These are phyloP conservation scores for Unio delphinus DNA, from an alignment of 2,888 invertebrate genomes.

Conservation along the genomic window DNA sequence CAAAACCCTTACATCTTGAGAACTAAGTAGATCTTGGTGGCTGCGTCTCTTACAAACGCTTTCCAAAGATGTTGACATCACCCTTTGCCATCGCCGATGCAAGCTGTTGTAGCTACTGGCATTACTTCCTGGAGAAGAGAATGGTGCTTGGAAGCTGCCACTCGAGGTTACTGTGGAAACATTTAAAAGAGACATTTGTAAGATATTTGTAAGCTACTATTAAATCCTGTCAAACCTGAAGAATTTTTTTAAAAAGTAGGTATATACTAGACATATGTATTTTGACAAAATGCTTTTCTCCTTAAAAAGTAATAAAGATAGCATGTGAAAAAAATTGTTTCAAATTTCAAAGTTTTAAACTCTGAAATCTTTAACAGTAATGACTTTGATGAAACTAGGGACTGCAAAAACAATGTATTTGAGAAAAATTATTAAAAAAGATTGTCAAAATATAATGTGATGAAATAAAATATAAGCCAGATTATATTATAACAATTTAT, in stretches of 20 bases:
- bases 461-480: too few relatives aligned
- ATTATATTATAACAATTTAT: too few relatives aligned
- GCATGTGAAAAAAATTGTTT: too few relatives aligned
- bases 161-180: slow-evolving; percentile 58
- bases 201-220: too few relatives aligned
- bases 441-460: too few relatives aligned
- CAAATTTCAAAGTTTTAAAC: too few relatives aligned
- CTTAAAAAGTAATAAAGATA: background rate
- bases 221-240: too few relatives aligned
- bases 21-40: slow-evolving; percentile 33
- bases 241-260: too few relatives aligned
- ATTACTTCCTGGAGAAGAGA: slow-evolving; percentile 65
- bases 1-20: slow-evolving; percentile 20
- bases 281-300: slow-evolving; percentile 3
- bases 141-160: slow-evolving; percentile 63
- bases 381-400: too few relatives aligned
- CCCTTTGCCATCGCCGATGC: slow-evolving; percentile 75
- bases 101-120: slow-evolving; percentile 71
- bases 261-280: background rate
- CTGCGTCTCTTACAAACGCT: slow-evolving; percentile 61
- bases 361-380: too few relatives aligned
- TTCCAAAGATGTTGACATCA: slow-evolving; percentile 75
- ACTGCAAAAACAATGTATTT: too few relatives aligned
- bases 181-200: background rate
- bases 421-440: too few relatives aligned